Percentiles rank a stretch among this genome's conserved stretches.
phyloP scores from a whole-genome alignment of 2,888 invertebrate species.

The Mythimna lalbum region DNA sequence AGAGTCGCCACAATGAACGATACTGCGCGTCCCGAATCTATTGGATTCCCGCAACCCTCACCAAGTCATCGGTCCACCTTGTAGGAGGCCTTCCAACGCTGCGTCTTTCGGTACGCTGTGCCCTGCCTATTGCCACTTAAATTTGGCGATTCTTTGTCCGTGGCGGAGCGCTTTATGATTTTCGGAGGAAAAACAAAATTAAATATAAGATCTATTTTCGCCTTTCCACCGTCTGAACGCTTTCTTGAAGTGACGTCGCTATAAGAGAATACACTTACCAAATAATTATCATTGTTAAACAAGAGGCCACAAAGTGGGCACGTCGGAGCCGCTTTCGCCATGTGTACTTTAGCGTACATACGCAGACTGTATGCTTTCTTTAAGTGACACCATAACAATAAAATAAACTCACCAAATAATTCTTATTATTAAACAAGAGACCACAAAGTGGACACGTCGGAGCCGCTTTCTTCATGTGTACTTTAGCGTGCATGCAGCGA shows the following conservation, averaged over 20 bases:
- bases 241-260: slow-evolving; percentile 67
- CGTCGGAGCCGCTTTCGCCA: slow-evolving; percentile 53
- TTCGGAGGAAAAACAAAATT: too few species aligned
- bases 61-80: too few species aligned
- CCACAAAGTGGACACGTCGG: slow-evolving; percentile 66
- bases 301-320: slow-evolving; percentile 65
- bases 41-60: too few species aligned
- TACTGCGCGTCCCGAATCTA: too few species aligned
- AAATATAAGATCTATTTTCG: too few species aligned
- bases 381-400: background rate
- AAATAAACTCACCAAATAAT: slow-evolving; percentile 63
- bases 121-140: too few species aligned
- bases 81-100: too few species aligned
- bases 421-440: slow-evolving; percentile 59
- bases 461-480: slow-evolving; percentile 61
- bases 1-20: too few species aligned
- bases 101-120: too few species aligned
- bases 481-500: slow-evolving; percentile 65
- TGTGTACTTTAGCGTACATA: slow-evolving; percentile 67
- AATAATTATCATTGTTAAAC: slow-evolving; percentile 60
- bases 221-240: slow-evolving; percentile 70
- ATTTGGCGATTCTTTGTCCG: too few species aligned
- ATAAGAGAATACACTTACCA: slow-evolving; percentile 59
- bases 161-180: too few species aligned
- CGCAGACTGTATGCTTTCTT: slow-evolving; percentile 57